phyloP scores from a whole-genome alignment of 64 coral and sea anemone species.

The Pocillopora verrucosa region DNA sequence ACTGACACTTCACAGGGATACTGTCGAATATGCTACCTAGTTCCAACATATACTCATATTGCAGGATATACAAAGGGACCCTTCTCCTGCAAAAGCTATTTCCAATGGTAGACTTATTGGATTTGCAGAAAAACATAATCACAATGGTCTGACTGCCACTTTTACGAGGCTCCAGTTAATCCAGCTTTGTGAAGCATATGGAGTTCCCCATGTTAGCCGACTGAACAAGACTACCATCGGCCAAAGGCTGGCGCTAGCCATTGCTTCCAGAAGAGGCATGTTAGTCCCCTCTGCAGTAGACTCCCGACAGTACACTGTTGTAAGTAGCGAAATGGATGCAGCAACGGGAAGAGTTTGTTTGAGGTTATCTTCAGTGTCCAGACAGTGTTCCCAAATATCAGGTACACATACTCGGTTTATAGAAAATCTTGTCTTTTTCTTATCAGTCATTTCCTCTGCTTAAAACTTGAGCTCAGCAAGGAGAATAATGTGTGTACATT shows the following conservation, averaged over 20 bases:
- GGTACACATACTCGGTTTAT: neutral
- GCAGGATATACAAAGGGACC: no score
- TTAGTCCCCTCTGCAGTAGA: slow-evolving; percentile 2
- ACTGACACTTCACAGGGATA: no score
- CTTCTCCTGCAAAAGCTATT: no score
- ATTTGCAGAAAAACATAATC: slow-evolving; percentile 11
- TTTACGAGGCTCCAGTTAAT: neutral
- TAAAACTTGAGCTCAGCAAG: no score
- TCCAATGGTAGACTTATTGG: slow-evolving; percentile 20
- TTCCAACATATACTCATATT: no score
- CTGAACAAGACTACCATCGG: slow-evolving; percentile 17
- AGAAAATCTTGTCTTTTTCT: no score
- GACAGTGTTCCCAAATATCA: neutral
- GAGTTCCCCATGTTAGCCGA: neutral
- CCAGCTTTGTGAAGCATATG: slow-evolving; percentile 24
- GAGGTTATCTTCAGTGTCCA: neutral
- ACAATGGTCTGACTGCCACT: neutral
- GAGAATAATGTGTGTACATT: no score
- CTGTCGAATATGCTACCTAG: no score
- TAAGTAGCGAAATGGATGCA: neutral
- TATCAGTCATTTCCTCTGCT: no score
- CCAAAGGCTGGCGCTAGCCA: neutral
- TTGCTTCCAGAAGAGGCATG: neutral
- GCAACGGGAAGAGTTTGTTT: neutral
- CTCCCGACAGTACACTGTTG: neutral